Evolutionary conservation across 2,113 vertebrate genomes (phyloP), one percentile per base, ranked within the genome.

Genomic region (Passer montanus): DNA sequence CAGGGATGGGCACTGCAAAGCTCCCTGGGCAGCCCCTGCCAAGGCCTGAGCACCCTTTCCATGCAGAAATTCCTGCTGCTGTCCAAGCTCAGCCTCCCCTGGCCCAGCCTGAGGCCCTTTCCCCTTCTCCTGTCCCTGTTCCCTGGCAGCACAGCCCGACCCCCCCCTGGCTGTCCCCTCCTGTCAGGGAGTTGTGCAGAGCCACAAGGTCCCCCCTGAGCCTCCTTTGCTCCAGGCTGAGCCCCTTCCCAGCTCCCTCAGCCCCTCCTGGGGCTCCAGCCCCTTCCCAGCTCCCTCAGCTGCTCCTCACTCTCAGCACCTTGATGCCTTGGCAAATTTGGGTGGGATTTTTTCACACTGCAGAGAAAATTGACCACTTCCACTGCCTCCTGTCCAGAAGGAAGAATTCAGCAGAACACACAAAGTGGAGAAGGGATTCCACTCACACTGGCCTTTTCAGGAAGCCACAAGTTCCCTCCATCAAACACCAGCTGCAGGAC

Each of bases 301-400:
- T 0, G 0, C 15, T 41, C 52, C 28, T 69, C 43, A 17, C 23
- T 47, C 78, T 50, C n/a, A 33, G 52, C 41, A 21, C 19, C 47
- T 62, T 23, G 1, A 21, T 3, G 19, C 11, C 31, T 6, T 10
- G 13, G 30, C 1, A 3, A 59, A 28, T 50, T 19, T 15, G 21
- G 11, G 26, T 4, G 33, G 27, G 13, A 9, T 13, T 50, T 69
- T 33, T 37, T 27, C 68, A 24, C 7, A 8, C 14, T 11, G 46
- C 17, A 78, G 43, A n/a, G 56, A 33, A 55, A 53, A 77, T 10
- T 4, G 18, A 15, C 21, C 26, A 2, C 46, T 74, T 78, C 37
- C 35, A 37, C 26, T 68, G 44, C 10, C 17, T 14, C 7, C 20
- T 2, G 0, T 19, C 13, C 31, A 15, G 39, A 53, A 49, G 43